Evolutionary conservation across 2,797 vertebrate genomes (phyloP), one percentile per base, ranked within the genome.

Genomic region (Myripristis jacobus): DNA sequence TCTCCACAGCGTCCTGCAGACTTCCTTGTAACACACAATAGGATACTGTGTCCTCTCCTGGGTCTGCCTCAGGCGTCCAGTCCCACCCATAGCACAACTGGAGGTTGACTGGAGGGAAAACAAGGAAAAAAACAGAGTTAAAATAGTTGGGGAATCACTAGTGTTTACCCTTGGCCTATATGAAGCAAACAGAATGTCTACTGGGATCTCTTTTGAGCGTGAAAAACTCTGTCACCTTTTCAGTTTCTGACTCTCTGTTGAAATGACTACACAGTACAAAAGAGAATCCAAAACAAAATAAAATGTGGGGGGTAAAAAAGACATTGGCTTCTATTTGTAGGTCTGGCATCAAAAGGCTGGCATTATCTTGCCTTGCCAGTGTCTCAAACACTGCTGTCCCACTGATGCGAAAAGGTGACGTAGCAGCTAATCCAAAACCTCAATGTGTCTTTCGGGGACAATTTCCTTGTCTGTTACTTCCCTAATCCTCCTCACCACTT

Each of bases 371-470:
- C 54, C 59, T 41, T 38, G 73, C 31, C 70, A 76, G 66, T 51
- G 36, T 81, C 62, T 51, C 62, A 66, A 59, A 52, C 63, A 6
- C 48, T 61, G 56, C 43, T 63, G 69, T 79, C 41, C 66, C 60
- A 69, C 68, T 58, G 77, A 70, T 69, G 38, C 56, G 18, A 73
- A 85, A 66, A 69, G 34, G 64, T 79, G 87, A 89, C 69, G 72
- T 72, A 77, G 80, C 52, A 86, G 73, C 66, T 82, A 81, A 88
- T 88, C 86, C 80, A 68, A 74, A 84, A 73, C 73, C 77, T 70
- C 52, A 36, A 2, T 76, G 72, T 76, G 67, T 75, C 79, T 86
- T 83, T 82, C 24, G 15, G 72, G 75, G 52, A 87, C 73, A 80
- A 64, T 86, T 82, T 87, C 58, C 82, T 44, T 67, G 63, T 61